Evolutionary conservation across 1,140 invertebrate species (phyloP).

Genomic region (Cydia fagiglandana): DNA sequence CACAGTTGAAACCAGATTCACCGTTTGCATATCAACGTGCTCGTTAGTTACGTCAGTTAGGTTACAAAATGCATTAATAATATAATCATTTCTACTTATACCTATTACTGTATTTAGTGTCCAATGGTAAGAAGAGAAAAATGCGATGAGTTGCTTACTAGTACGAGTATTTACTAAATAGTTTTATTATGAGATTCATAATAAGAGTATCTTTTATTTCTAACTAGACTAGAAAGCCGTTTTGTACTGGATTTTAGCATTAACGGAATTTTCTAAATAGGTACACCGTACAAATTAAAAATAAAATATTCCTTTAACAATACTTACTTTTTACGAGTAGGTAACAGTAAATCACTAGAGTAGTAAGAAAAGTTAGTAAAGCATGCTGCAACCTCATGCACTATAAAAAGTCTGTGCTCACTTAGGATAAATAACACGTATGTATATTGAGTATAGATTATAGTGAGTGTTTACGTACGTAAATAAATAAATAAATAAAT

Average conservation of each 20-base stretch:
- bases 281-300: not conserved
- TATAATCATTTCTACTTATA: not conserved
- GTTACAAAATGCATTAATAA: slow-evolving; percentile 12
- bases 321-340: slow-evolving; percentile 46
- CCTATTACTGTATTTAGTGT: not conserved
- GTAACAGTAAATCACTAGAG: slow-evolving; percentile 23
- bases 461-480: slow-evolving; percentile 35
- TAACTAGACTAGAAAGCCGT: slow-evolving; percentile 68
- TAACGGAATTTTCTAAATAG: slow-evolving; percentile 37
- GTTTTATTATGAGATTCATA: slow-evolving; percentile 14
- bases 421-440: slow-evolving; percentile 50
- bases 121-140: not conserved
- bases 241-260: slow-evolving; percentile 61
- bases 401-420: slow-evolving; percentile 49
- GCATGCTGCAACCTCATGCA: slow-evolving; percentile 69
- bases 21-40: not conserved
- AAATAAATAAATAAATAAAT: slow-evolving; percentile 43
- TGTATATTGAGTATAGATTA: slow-evolving; percentile 54
- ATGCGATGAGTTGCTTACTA: not conserved
- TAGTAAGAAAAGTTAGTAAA: slow-evolving; percentile 46
- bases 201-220: slow-evolving; percentile 36
- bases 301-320: slow-evolving; percentile 28
- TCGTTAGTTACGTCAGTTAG: slow-evolving; percentile 23
- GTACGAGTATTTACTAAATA: not conserved
- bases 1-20: not conserved